Base-by-base conservation (phyloP, 2,888 invertebrate species). In the Erynnis tages region DNA sequence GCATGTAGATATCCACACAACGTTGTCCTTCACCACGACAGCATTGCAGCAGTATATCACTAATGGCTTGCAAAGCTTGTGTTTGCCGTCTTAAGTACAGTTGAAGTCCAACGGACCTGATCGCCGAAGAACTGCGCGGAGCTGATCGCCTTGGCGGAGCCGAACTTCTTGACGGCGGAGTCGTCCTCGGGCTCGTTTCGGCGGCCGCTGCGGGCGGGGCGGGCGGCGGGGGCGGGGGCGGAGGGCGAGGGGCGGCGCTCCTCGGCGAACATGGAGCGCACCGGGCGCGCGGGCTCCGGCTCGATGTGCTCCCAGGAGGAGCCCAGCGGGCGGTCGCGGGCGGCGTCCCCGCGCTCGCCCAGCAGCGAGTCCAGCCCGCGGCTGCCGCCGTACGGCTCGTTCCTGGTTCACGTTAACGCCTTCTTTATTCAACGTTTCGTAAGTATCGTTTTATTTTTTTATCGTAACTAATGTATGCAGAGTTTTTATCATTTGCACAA, bases 71-170 rank as follows among this genome's bases (percentile, higher is more conserved):
- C n/a, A n/a, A n/a, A n/a, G n/a, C n/a, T n/a, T n/a, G n/a, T n/a
- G n/a, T n/a, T n/a, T n/a, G n/a, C n/a, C n/a, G n/a, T n/a, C n/a
- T n/a, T n/a, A n/a, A n/a, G n/a, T n/a, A n/a, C n/a, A n/a, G n/a
- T n/a, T n/a, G n/a, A n/a, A n/a, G n/a, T n/a, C n/a, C n/a, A n/a
- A n/a, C 34, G 3, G 1, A 83, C 86, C 76, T 91, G 91, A 66
- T 94, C 95, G 4, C 95, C 95, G 79, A 99, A 99, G 91, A 93
- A 98, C 90, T 98, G 98, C 73, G 98, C 97, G 0, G 99, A 99
- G 54, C 98, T 98, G 72, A 99, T 99, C 8, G 98, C 96, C 83
- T 99, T 99, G 2, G 99, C 98, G 66, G 95, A 94, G 43, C 97
- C 98, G 79, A 99, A 99, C 89, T 99, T 99, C 85, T 96, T 97